Conservation (phyloP, 2,113 vertebrate genomes). For the Pionites leucogaster region DNA sequence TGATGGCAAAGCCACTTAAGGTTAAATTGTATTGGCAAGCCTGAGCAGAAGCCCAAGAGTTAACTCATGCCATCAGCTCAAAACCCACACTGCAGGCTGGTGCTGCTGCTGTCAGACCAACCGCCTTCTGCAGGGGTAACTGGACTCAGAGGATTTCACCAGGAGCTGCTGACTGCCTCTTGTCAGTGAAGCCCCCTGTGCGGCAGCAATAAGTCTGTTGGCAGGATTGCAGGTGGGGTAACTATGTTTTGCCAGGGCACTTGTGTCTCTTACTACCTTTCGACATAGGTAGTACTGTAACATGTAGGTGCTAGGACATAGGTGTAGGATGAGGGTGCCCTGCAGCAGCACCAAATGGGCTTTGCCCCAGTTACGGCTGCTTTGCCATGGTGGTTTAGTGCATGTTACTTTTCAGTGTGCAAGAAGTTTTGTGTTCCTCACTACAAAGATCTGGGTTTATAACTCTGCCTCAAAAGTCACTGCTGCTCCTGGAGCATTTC, state of each 20-base stretch:
- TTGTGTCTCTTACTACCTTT: neutral
- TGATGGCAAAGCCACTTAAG: neutral
- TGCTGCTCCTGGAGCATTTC: neutral
- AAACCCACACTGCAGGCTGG: neutral
- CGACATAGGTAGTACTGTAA: neutral
- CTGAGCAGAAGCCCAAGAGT: neutral
- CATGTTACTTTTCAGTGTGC: neutral
- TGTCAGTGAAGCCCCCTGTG: accelerated
- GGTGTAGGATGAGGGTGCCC: neutral
- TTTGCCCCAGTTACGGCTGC: neutral
- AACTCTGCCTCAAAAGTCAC: neutral
- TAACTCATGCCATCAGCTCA: neutral
- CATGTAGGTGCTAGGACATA: neutral
- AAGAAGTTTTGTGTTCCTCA: neutral
- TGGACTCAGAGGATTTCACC: neutral
- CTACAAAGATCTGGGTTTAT: neutral
- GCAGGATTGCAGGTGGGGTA: neutral
- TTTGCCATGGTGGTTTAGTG: neutral
- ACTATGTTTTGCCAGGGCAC: neutral
- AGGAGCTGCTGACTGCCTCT: neutral
- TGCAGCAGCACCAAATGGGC: accelerated
- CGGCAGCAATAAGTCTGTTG: neutral
- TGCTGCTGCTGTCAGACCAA: neutral
- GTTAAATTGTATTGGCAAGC: neutral
- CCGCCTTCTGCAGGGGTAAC: neutral